Percentiles rank a stretch among this genome's conserved stretches.
These are phyloP conservation scores for Solenopsis invicta DNA, from an alignment of 1,140 invertebrate species.

Conservation along the genomic window DNA sequence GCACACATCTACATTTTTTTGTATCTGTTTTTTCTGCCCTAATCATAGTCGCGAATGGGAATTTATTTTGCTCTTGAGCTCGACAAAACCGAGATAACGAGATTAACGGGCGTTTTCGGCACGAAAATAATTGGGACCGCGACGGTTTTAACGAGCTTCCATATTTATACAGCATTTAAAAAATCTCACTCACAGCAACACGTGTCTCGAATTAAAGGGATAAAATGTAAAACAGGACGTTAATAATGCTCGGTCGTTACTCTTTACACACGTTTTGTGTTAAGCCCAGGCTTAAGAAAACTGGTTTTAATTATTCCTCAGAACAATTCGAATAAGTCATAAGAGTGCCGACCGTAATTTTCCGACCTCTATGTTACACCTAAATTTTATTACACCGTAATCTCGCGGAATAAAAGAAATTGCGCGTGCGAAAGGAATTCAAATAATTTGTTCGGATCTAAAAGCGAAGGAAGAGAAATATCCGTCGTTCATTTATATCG, in stretches of 20 bases:
- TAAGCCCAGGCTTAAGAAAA: conserved; percentile 11
- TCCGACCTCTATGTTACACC: neutral
- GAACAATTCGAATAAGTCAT: neutral
- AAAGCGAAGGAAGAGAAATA: neutral
- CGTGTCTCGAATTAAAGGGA: neutral
- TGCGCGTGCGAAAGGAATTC: neutral
- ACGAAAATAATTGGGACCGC: neutral
- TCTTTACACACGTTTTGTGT: neutral
- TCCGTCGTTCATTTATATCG: neutral
- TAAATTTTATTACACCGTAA: conserved; percentile 2
- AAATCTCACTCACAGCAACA: neutral
- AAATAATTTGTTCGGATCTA: neutral
- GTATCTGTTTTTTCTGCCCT: neutral
- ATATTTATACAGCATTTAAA: neutral
- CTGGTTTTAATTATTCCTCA: conserved; percentile 17
- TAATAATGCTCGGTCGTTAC: neutral
- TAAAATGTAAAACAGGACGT: neutral
- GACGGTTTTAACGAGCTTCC: neutral
- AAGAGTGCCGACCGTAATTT: neutral
- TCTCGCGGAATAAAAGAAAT: neutral
- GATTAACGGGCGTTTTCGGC: neutral
- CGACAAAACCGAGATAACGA: neutral
- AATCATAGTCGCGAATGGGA: neutral
- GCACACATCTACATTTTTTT: neutral
- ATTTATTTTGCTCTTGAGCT: neutral